phyloP scores from a whole-genome alignment of 2,888 invertebrate species.

The Lepidochrysops patricia region DNA sequence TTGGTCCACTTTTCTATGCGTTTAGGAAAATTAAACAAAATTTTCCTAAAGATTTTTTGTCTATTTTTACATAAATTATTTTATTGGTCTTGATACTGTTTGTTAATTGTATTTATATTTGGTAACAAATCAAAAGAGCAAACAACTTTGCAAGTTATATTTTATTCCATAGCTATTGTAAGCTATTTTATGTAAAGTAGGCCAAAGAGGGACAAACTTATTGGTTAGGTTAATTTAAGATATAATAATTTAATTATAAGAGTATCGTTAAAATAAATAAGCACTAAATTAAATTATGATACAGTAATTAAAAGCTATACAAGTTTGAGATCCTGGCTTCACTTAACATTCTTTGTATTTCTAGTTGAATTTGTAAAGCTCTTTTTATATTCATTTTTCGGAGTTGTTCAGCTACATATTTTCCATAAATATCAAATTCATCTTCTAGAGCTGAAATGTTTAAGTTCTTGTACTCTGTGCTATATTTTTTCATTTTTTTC shows the following conservation, averaged over 20 bases:
- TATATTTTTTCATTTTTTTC: slow-evolving; percentile 40
- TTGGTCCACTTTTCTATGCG: no score
- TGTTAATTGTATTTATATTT: no score
- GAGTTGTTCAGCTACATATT: slow-evolving; percentile 60
- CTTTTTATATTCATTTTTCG: slow-evolving; percentile 52
- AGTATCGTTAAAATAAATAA: neutral
- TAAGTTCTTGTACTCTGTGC: slow-evolving; percentile 19
- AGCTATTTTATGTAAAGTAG: no score
- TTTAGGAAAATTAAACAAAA: no score
- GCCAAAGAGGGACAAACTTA: no score
- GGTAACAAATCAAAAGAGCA: no score
- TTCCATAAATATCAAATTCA: slow-evolving; percentile 66
- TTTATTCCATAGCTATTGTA: no score
- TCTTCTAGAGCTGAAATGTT: slow-evolving; percentile 39
- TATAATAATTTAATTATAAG: neutral
- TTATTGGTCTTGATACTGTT: no score
- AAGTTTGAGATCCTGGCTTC: slow-evolving; percentile 37
- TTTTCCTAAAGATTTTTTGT: no score
- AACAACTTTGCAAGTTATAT: no score
- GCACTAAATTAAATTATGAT: neutral
- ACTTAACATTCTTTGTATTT: slow-evolving; percentile 56
- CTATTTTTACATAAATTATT: no score
- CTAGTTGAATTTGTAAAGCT: slow-evolving; percentile 52
- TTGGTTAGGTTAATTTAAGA: no score
- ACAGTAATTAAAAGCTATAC: neutral